Conservation (phyloP, 2,888 invertebrate species). For the Stenurella melanura region DNA sequence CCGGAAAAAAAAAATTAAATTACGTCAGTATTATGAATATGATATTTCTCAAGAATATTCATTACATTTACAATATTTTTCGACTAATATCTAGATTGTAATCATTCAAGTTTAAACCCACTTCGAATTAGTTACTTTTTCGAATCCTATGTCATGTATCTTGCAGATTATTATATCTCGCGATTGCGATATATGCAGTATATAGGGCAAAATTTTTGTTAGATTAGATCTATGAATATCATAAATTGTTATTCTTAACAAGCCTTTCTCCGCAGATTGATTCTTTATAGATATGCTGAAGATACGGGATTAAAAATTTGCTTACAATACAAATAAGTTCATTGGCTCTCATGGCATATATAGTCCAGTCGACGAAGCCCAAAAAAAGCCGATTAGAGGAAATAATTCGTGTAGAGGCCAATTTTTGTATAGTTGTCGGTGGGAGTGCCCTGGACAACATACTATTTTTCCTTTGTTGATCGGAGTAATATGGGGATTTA, state of each 20-base stretch:
- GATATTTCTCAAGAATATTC: background rate
- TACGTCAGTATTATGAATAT: background rate
- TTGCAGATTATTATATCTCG: background rate
- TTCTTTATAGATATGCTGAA: background rate
- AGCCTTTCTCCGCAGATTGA: background rate
- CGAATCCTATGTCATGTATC: background rate
- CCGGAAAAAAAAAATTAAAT: background rate
- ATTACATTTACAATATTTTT: background rate
- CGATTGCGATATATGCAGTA: background rate
- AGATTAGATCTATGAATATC: background rate
- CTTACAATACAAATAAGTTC: background rate
- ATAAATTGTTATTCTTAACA: background rate
- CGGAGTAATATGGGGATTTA: too few species aligned
- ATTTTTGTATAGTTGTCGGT: too few species aligned
- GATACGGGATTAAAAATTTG: background rate
- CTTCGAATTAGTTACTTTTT: background rate
- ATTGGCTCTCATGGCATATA: too few species aligned
- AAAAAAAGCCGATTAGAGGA: too few species aligned
- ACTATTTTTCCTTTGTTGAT: too few species aligned
- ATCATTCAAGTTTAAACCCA: background rate
- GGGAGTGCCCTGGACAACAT: too few species aligned
- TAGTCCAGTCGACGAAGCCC: too few species aligned
- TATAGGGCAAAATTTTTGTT: slow-evolving; percentile 3
- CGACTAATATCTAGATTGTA: background rate
- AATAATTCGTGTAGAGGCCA: too few species aligned